Conservation (phyloP, 2,888 invertebrate species). For the Stenodema calcarata region DNA sequence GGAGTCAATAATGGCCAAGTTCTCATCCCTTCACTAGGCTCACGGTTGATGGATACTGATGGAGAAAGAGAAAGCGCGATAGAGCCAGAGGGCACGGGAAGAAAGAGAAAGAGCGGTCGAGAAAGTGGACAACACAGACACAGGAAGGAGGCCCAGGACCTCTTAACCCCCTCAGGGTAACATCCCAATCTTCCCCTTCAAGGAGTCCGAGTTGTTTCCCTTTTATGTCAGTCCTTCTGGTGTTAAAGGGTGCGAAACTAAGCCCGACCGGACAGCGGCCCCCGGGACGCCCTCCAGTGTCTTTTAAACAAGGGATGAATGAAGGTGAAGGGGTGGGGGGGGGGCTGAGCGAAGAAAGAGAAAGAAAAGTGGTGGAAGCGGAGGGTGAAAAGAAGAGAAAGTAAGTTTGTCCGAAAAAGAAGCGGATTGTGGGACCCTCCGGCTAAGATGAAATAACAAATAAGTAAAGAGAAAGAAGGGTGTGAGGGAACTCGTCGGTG, state of each 20-base stretch:
- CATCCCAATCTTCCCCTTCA: slow-evolving; percentile 45
- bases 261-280: slow-evolving; percentile 32
- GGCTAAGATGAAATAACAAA: slow-evolving; percentile 56
- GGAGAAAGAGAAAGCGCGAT: not conserved
- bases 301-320: not conserved
- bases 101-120: slow-evolving; percentile 10
- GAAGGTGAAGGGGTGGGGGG: not conserved
- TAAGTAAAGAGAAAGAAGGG: slow-evolving; percentile 53
- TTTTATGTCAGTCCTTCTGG: slow-evolving; percentile 46
- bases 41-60: slow-evolving; percentile 32
- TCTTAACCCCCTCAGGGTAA: slow-evolving; percentile 30
- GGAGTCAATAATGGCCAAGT: slow-evolving; percentile 43
- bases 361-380: not conserved
- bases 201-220: slow-evolving; percentile 45
- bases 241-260: slow-evolving; percentile 44
- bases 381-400: not conserved
- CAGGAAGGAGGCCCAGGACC: not conserved
- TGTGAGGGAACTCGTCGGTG: not conserved
- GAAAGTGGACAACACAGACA: not conserved
- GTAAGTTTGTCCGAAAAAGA: slow-evolving; percentile 47
- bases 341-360: not conserved
- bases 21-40: not conserved
- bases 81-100: not conserved
- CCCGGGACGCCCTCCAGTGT: slow-evolving; percentile 1
- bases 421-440: slow-evolving; percentile 42